These are phyloP conservation scores for Intellagama lesueurii DNA, from an alignment of 2,797 vertebrate genomes.

Conservation along the genomic window DNA sequence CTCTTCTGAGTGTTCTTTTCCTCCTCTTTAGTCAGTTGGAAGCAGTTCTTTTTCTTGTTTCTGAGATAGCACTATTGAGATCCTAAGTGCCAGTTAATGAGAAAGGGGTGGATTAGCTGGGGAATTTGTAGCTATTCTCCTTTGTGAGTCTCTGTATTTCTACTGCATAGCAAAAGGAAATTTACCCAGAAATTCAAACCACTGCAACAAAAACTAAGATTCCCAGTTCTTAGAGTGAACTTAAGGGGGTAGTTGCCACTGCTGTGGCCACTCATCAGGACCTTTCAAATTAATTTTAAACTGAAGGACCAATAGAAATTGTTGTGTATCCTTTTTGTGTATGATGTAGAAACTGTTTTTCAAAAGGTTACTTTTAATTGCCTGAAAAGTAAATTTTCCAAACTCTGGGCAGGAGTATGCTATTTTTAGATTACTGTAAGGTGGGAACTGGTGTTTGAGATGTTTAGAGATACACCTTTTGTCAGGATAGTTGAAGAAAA, in stretches of 20 bases:
- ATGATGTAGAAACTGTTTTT: not conserved
- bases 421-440: not conserved
- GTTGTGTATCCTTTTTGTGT: not conserved
- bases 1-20: too few relatives aligned
- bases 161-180: too few relatives aligned
- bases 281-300: not conserved
- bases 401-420: not conserved
- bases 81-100: too few relatives aligned
- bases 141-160: too few relatives aligned
- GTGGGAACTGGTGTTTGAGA: not conserved
- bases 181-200: too few relatives aligned
- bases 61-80: too few relatives aligned
- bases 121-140: too few relatives aligned
- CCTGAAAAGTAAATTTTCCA: not conserved
- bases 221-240: not conserved
- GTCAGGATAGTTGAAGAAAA: not conserved
- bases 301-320: not conserved
- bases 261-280: not conserved
- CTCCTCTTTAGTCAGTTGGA: too few relatives aligned
- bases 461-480: not conserved
- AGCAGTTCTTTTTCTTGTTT: too few relatives aligned
- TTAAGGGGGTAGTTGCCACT: not conserved
- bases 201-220: not conserved
- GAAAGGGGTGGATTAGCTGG: too few relatives aligned
- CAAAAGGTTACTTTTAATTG: not conserved